A percentile compares a stretch with the other conserved stretches of the same genome.
phyloP scores from a whole-genome alignment of 2,113 vertebrate species.

The Pundamilia nyererei region DNA sequence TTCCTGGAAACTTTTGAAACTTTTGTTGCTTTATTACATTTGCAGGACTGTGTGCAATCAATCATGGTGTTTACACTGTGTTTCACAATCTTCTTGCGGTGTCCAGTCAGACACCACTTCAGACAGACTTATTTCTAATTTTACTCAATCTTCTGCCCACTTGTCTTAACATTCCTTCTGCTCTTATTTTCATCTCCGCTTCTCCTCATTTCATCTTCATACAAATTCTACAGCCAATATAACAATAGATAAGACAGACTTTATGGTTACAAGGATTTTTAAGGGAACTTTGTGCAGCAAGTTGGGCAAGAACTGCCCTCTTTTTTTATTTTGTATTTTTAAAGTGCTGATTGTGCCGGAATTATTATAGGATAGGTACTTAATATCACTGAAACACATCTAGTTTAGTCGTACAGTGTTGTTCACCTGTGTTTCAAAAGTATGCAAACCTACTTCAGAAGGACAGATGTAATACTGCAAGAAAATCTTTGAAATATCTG shows the following conservation, averaged over 20 bases:
- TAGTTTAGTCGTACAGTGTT: not conserved
- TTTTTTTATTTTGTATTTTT: not conserved
- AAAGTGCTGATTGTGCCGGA: not conserved
- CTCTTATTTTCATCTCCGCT: not conserved
- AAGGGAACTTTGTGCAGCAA: not conserved
- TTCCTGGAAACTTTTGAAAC: conserved; percentile 1
- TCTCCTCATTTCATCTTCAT: not conserved
- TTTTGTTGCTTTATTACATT: conserved; percentile 6
- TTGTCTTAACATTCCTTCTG: not conserved
- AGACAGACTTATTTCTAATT: not conserved
- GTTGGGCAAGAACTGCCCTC: not conserved
- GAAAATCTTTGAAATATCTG: not conserved
- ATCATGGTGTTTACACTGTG: conserved; percentile 10
- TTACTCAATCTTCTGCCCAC: not conserved
- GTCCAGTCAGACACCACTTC: not conserved
- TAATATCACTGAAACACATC: not conserved
- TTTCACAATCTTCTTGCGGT: not conserved
- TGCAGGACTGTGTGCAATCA: not conserved
- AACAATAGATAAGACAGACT: not conserved
- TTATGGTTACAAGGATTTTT: not conserved
- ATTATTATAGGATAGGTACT: not conserved
- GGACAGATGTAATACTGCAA: not conserved
- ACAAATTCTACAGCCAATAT: not conserved
- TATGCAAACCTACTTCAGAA: not conserved
- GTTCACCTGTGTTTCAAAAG: not conserved